These are phyloP conservation scores for Agriotes lineatus DNA, from an alignment of 2,888 invertebrate species.

Conservation along the genomic window DNA sequence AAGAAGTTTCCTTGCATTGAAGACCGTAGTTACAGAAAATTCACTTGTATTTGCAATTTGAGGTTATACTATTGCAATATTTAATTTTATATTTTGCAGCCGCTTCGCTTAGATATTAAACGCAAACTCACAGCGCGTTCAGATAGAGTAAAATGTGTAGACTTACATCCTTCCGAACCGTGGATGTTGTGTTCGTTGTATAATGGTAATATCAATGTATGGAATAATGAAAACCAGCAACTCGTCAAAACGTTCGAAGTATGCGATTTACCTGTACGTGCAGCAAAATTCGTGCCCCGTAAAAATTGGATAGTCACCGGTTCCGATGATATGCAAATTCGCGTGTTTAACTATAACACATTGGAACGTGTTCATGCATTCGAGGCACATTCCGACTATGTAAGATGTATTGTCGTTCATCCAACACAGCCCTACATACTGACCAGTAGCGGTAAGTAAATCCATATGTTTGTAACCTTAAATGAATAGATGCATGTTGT, in stretches of 20 bases:
- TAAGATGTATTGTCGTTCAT: constrained; percentile 95
- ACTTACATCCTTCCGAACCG: constrained; percentile 97
- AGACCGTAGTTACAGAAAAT: not conserved
- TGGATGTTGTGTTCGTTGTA: constrained; percentile 99
- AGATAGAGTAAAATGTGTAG: constrained; percentile 98
- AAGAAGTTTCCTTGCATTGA: not conserved
- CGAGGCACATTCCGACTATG: constrained; percentile 99
- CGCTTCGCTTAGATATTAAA: constrained; percentile 97
- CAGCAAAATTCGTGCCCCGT: constrained; percentile 95
- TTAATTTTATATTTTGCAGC: constrained; percentile 71
- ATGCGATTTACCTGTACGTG: constrained; percentile 96
- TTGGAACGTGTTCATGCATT: constrained; percentile 94
- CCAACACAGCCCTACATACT: constrained; percentile 97
- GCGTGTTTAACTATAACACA: constrained; percentile 99
- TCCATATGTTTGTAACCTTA: not conserved
- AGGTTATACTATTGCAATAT: constrained; percentile 4
- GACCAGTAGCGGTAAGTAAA: constrained; percentile 91
- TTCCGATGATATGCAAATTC: constrained; percentile 95
- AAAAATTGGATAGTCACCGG: constrained; percentile 99
- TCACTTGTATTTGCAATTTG: not conserved
- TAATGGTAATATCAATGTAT: constrained; percentile 99
- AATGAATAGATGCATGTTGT: not conserved
- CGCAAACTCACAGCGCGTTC: constrained; percentile 97
- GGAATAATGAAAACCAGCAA: constrained; percentile 97
- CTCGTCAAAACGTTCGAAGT: constrained; percentile 92